A percentile compares a stretch with the other conserved stretches of the same genome.
phyloP scores from a whole-genome alignment of 2,888 invertebrate genomes.

The Operophtera brumata region DNA sequence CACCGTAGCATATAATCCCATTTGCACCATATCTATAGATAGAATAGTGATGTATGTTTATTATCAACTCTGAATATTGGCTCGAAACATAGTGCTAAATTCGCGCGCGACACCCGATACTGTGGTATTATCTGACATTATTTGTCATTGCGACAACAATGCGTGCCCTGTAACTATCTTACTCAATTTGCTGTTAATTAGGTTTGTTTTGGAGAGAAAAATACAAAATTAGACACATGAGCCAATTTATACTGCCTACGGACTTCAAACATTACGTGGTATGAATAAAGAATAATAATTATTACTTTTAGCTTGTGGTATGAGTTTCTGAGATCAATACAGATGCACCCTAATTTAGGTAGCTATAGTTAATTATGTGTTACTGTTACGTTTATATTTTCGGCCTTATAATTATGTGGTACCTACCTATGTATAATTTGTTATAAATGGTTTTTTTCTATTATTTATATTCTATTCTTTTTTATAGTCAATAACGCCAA shows the following conservation, averaged over 20 bases:
- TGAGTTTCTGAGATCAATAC: too few species aligned
- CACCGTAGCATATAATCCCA: slow-evolving; percentile 13
- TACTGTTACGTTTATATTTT: too few species aligned
- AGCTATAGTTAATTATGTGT: too few species aligned
- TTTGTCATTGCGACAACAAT: slow-evolving; percentile 78
- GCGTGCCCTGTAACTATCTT: slow-evolving; percentile 64
- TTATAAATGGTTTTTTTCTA: too few species aligned
- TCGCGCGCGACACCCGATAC: slow-evolving; percentile 73
- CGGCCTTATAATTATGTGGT: too few species aligned
- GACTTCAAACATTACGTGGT: too few species aligned
- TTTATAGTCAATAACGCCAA: too few species aligned
- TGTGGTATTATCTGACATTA: slow-evolving; percentile 78
- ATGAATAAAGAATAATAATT: too few species aligned
- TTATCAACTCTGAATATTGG: slow-evolving; percentile 76
- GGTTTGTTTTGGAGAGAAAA: slow-evolving; percentile 9
- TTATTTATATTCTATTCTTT: too few species aligned
- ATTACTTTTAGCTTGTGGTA: too few species aligned
- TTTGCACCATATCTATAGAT: slow-evolving; percentile 30
- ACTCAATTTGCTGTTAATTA: slow-evolving; percentile 69
- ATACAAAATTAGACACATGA: slow-evolving; percentile 21
- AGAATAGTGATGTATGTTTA: slow-evolving; percentile 63
- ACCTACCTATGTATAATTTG: too few species aligned
- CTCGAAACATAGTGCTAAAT: slow-evolving; percentile 76
- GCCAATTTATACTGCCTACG: background rate
- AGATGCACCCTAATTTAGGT: too few species aligned